phyloP scores from a whole-genome alignment of 1,140 invertebrate genomes.

The Centruroides vittatus region DNA sequence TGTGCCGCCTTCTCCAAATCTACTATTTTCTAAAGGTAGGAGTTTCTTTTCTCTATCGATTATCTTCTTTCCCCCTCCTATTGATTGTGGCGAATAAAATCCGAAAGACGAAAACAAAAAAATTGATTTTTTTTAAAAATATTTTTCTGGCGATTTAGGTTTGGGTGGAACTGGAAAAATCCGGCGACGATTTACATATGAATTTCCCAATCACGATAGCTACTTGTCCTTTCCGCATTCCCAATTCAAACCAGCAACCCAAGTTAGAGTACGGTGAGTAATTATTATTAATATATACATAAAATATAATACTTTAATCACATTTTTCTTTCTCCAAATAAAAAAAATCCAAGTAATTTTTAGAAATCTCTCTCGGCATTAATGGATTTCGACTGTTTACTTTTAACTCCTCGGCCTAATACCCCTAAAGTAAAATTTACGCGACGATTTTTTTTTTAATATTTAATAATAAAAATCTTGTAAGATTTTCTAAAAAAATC shows the following conservation, averaged over 20 bases:
- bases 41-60: conserved; percentile 5
- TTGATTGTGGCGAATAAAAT: background rate
- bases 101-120: too few relatives aligned
- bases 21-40: conserved; percentile 62
- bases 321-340: background rate
- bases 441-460: too few relatives aligned
- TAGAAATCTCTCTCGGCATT: background rate
- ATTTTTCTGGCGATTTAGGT: conserved; percentile 36
- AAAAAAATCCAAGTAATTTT: background rate
- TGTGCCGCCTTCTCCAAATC: conserved; percentile 61
- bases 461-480: too few relatives aligned
- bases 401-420: too few relatives aligned
- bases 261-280: conserved; percentile 53
- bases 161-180: conserved; percentile 51
- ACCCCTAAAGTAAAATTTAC: too few relatives aligned
- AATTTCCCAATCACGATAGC: conserved; percentile 69
- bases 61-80: background rate
- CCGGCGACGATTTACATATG: conserved; percentile 55
- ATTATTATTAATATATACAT: background rate
- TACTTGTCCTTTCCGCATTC: conserved; percentile 61
- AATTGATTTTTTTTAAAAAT: background rate
- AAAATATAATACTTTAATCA: background rate
- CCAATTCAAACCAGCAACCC: conserved; percentile 48
- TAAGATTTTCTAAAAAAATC: too few relatives aligned
- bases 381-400: too few relatives aligned